Evolutionary conservation across 2,113 vertebrate genomes (phyloP), one percentile per base, ranked within the genome.

Genomic region (Tympanuchus pallidicinctus): DNA sequence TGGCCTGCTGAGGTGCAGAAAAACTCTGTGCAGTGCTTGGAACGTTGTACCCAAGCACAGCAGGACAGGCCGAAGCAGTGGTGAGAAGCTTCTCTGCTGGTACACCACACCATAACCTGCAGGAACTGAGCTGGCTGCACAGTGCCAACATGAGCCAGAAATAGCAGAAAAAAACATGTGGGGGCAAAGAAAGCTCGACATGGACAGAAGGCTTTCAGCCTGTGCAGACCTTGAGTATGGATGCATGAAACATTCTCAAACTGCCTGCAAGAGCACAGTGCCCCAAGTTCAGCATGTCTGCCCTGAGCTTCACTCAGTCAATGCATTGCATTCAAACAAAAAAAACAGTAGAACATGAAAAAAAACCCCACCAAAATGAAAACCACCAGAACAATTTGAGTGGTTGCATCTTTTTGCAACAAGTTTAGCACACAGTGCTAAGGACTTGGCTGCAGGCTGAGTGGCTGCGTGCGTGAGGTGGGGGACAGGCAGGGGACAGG

Each of bases 71-170:
- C 42, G 45, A 45, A 66, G 48, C 18, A 73, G 27, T 21, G 50
- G 20, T 8, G 0, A 10, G 71, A 50, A 45, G 16, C 3, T 48
- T 38, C 54, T 70, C 22, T 14, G 66, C 19, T 71, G 27, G 11
- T 30, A 5, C 1, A 8, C 3, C 8, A 5, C 24, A 8, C 28
- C 28, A 3, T 1, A 84, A 11, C 40, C 81, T 27, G 17, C n/a
- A 47, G 74, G 19, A 36, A 30, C 13, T 2, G 2, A 88, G 61
- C 11, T n/a, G 34, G 38, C 13, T 48, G n/a, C 34, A 3, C 1
- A 13, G 24, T 34, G 22, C 76, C 12, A 9, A 40, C 17, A 16
- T 0, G 0, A 28, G 4, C 0, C 2, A 48, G 21, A 50, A 28
- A 13, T 2, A 2, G 54, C 24, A 9, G 43, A 27, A 90, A 5